Evolutionary conservation across 2,113 vertebrate species (phyloP).

Genomic region (Antigone vipio): DNA sequence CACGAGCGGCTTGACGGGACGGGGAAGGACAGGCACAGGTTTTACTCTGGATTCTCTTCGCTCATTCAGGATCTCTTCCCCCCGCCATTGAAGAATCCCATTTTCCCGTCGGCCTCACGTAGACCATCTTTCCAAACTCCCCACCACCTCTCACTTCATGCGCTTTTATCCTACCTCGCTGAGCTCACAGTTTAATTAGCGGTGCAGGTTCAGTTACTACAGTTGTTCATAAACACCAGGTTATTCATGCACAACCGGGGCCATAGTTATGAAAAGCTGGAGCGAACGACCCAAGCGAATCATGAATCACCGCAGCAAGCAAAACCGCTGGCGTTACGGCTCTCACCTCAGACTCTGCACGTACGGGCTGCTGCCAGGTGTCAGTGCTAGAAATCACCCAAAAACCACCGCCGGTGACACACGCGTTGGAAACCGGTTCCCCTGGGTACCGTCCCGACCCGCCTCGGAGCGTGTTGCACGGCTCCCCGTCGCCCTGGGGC

Average conservation of each 20-base stretch:
- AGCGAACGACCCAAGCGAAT: not conserved
- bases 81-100: not conserved
- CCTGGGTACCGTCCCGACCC: not conserved
- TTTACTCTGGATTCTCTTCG: not conserved
- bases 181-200: not conserved
- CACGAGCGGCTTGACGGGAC: not conserved
- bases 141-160: not conserved
- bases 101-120: not conserved
- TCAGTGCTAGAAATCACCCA: not conserved
- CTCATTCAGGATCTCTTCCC: no score
- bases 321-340: not conserved
- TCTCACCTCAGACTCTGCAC: not conserved
- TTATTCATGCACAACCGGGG: not conserved
- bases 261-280: not conserved
- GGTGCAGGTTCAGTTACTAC: not conserved
- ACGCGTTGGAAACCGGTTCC: rapidly evolving
- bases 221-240: not conserved
- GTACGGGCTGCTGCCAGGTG: not conserved
- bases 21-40: not conserved
- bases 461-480: rapidly evolving
- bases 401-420: not conserved
- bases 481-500: not conserved
- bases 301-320: not conserved
- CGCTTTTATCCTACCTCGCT: not conserved
- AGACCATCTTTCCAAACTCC: not conserved